These are phyloP conservation scores for Brachionus asplanchnoidis DNA, from an alignment of 1,140 invertebrate species.

Conservation along the genomic window DNA sequence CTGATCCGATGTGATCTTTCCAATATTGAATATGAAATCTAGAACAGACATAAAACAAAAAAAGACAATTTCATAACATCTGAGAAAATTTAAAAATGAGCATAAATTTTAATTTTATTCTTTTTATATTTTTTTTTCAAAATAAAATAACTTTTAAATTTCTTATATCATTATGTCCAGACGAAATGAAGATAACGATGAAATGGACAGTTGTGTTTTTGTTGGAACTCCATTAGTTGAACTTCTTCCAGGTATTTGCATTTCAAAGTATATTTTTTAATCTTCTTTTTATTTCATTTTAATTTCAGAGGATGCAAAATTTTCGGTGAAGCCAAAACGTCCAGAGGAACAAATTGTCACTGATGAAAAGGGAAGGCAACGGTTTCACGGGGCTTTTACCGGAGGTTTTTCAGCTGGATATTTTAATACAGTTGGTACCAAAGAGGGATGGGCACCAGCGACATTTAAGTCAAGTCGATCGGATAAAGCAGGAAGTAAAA, in stretches of 20 bases:
- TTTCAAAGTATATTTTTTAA: background rate
- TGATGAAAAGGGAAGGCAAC: constrained; percentile 58
- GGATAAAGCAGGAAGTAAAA: constrained; percentile 59
- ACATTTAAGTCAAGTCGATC: constrained; percentile 81
- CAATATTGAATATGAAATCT: no score
- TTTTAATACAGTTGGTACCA: constrained; percentile 89
- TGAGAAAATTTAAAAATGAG: background rate
- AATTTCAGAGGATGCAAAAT: constrained; percentile 34
- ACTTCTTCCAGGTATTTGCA: background rate
- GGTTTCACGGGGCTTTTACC: constrained; percentile 98
- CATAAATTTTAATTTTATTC: background rate
- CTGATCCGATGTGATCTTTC: no score
- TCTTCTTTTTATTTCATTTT: background rate
- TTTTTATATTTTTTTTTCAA: background rate
- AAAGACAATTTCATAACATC: background rate
- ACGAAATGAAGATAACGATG: background rate
- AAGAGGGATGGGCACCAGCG: constrained; percentile 88
- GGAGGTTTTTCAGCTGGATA: constrained; percentile 97
- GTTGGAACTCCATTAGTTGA: constrained; percentile 16
- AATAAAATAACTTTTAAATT: background rate
- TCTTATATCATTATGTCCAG: background rate
- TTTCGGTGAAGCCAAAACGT: constrained; percentile 34
- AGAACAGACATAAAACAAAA: no score
- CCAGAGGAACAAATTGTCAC: constrained; percentile 37
- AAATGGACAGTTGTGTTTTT: constrained; percentile 29